A percentile compares a stretch with the other conserved stretches of the same genome.
phyloP scores from a whole-genome alignment of 2,113 vertebrate species.

The Lipotes vexillifer region DNA sequence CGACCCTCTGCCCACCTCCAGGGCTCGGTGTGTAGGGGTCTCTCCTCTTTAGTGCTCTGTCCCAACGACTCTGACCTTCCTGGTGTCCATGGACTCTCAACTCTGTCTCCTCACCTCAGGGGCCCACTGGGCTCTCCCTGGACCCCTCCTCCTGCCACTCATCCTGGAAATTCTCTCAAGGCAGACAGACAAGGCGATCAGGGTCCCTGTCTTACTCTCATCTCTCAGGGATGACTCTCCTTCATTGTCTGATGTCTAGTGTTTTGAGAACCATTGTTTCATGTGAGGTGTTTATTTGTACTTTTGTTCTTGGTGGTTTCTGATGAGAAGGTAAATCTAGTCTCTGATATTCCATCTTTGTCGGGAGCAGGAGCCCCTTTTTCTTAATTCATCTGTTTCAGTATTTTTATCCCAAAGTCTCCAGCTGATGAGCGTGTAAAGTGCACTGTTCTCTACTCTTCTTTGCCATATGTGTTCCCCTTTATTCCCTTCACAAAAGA shows the following conservation, averaged over 20 bases:
- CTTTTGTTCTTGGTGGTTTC: not conserved
- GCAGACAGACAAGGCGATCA: fast-evolving
- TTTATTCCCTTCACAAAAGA: not conserved
- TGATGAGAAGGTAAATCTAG: not conserved
- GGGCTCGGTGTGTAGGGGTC: not conserved
- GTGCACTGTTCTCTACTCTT: too few species aligned
- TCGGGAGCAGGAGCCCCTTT: not conserved
- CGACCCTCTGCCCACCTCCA: fast-evolving
- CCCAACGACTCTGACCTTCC: not conserved
- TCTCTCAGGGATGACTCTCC: fast-evolving
- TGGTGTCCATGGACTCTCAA: not conserved
- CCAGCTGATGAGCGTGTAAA: not conserved
- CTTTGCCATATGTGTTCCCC: not conserved
- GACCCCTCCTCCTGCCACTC: fast-evolving
- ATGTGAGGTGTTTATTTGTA: fast-evolving
- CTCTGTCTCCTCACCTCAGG: fast-evolving
- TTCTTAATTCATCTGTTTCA: not conserved
- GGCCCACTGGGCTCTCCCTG: too few species aligned
- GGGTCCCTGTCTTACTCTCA: fast-evolving
- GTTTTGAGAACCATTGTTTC: too few species aligned
- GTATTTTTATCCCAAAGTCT: not conserved
- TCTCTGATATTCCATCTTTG: fast-evolving
- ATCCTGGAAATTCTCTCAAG: too few species aligned
- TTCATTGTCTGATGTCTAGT: fast-evolving
- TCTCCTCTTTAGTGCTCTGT: not conserved